These are phyloP conservation scores for Potamarius usumacintae DNA, from an alignment of 2,113 vertebrate genomes.

Conservation along the genomic window DNA sequence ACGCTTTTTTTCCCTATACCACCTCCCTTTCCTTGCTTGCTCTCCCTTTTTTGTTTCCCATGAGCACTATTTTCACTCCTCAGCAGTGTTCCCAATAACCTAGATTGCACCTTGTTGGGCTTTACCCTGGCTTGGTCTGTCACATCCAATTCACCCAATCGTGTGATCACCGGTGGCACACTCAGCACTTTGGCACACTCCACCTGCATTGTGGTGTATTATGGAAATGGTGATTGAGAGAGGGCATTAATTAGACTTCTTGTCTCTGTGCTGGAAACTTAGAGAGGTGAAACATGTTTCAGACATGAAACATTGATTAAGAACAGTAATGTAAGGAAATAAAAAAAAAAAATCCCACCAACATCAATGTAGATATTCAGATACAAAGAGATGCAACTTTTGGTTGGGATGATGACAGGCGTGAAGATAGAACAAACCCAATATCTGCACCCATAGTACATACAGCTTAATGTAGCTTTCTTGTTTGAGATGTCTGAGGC, in stretches of 20 bases:
- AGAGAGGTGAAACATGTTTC: slow-evolving; percentile 8
- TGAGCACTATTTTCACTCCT: slow-evolving; percentile 37
- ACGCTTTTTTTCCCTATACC: neutral
- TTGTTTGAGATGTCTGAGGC: neutral
- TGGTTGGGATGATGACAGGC: neutral
- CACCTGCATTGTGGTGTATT: slow-evolving; percentile 26
- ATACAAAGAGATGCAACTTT: neutral
- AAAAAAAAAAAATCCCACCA: neutral
- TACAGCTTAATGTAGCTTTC: neutral
- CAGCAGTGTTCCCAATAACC: slow-evolving; percentile 42
- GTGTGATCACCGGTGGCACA: slow-evolving; percentile 24
- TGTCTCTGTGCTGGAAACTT: slow-evolving; percentile 1
- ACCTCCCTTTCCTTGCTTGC: neutral
- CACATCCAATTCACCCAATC: slow-evolving; percentile 43
- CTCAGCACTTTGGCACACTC: neutral
- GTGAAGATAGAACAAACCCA: neutral
- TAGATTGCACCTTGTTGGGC: slow-evolving; percentile 42
- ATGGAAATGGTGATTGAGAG: slow-evolving; percentile 2
- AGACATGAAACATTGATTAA: neutral
- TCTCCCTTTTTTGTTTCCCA: slow-evolving; percentile 27
- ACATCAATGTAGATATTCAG: neutral
- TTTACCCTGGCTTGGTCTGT: slow-evolving; percentile 41
- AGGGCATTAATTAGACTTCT: slow-evolving; percentile 11
- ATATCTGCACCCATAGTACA: neutral
- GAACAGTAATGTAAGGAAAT: neutral